Percentiles rank a stretch among this genome's conserved stretches.
Conservation (phyloP, 2,888 invertebrate genomes). For the Anaspis maculata region DNA sequence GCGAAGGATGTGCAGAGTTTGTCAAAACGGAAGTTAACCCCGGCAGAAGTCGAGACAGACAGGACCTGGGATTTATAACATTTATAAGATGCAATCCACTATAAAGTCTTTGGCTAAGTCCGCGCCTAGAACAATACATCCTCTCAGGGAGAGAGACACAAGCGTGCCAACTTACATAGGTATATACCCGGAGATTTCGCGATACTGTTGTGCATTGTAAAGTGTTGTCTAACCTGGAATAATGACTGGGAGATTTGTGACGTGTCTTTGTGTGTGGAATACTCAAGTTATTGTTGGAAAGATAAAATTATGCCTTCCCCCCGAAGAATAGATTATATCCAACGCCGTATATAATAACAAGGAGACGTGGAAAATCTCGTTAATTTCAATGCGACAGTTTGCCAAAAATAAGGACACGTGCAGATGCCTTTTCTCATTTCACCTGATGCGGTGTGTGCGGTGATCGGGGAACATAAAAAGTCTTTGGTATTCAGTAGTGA, state of each 20-base stretch:
- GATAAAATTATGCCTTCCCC: slow-evolving; percentile 23
- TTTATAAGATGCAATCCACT: slow-evolving; percentile 42
- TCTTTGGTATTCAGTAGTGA: slow-evolving; percentile 14
- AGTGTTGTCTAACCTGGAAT: slow-evolving; percentile 38
- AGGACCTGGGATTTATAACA: slow-evolving; percentile 37
- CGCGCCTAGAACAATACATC: slow-evolving; percentile 37
- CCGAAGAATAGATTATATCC: slow-evolving; percentile 18
- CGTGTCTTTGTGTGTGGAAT: slow-evolving; percentile 33
- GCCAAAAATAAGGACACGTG: too few relatives aligned
- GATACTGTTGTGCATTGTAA: slow-evolving; percentile 32
- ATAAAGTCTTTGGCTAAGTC: slow-evolving; percentile 38
- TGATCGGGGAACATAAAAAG: slow-evolving; percentile 8
- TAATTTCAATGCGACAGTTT: slow-evolving; percentile 1
- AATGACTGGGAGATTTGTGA: slow-evolving; percentile 39
- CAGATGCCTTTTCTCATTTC: background rate
- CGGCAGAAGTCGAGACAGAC: slow-evolving; percentile 26
- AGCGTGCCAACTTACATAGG: slow-evolving; percentile 35
- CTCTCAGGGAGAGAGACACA: slow-evolving; percentile 28
- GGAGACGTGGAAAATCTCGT: background rate
- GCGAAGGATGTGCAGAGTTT: slow-evolving; percentile 36
- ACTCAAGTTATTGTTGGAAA: slow-evolving; percentile 28
- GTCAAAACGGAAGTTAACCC: slow-evolving; percentile 39
- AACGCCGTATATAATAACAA: slow-evolving; percentile 1
- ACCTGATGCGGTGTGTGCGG: background rate
- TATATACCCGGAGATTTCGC: slow-evolving; percentile 32